Conservation (phyloP, 2,888 invertebrate species). For the Anarsia innoxiella region DNA sequence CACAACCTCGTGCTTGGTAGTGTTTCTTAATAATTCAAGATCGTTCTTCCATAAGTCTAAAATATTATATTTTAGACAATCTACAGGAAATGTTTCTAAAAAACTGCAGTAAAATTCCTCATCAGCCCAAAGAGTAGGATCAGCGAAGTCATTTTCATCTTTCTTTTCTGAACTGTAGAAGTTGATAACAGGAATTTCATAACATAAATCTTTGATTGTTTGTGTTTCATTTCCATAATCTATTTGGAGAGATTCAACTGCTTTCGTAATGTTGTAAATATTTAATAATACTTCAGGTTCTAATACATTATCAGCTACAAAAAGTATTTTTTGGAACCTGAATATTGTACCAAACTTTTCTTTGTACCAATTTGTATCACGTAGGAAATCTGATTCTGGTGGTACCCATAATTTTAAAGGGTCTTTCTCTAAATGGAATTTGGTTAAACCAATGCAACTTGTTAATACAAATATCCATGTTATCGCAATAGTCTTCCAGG, state of each 20-base stretch:
- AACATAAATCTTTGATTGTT: conserved; percentile 53
- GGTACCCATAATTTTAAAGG: conserved; percentile 86
- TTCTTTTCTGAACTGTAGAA: conserved; percentile 36
- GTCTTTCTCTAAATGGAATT: conserved; percentile 83
- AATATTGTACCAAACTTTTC: conserved; percentile 78
- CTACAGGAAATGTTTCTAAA: conserved; percentile 74
- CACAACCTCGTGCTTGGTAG: conserved; percentile 78
- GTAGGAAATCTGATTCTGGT: conserved; percentile 79
- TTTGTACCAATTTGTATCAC: conserved; percentile 83
- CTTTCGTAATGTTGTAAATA: conserved; percentile 68
- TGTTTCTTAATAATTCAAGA: conserved; percentile 57
- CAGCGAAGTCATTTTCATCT: conserved; percentile 52
- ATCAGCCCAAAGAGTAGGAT: conserved; percentile 74
- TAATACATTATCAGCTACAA: conserved; percentile 80
- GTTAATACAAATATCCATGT: conserved; percentile 73
- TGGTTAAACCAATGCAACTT: conserved; percentile 77
- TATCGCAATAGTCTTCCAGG: conserved; percentile 75
- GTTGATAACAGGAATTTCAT: conserved; percentile 61
- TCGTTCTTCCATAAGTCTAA: conserved; percentile 83
- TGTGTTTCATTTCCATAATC: conserved; percentile 35
- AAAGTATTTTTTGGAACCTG: conserved; percentile 76
- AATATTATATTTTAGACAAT: conserved; percentile 79
- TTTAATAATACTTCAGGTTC: conserved; percentile 73
- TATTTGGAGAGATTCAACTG: conserved; percentile 55
- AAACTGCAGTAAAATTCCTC: conserved; percentile 78